Evolutionary conservation across 2,888 invertebrate genomes (phyloP), one percentile per base, ranked within the genome.

Genomic region (Bugula neritina): DNA sequence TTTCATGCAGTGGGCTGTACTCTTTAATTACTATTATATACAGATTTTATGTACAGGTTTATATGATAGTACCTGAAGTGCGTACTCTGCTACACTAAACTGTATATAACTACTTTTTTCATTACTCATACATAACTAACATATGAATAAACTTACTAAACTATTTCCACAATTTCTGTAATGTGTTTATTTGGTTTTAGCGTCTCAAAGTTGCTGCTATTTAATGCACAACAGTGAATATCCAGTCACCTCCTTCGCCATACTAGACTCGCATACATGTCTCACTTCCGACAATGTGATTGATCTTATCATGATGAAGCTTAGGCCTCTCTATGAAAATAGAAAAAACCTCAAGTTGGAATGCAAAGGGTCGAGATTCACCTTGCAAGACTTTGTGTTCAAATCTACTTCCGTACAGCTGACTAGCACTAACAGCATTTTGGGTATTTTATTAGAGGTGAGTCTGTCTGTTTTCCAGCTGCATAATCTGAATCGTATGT

Each of bases 171-270:
- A n/a, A n/a, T n/a, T n/a, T n/a, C n/a, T n/a, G n/a, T n/a, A n/a
- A n/a, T n/a, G n/a, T n/a, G n/a, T n/a, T n/a, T n/a, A n/a, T n/a
- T n/a, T n/a, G n/a, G n/a, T n/a, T n/a, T n/a, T 84, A 89, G 92
- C 91, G 1, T 88, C 89, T 69, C 90, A 91, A 73, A 89, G 92
- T 79, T 91, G 91, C 0, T 91, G 95, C 0, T 93, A 95, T 84
- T 90, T 96, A n/a, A 87, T 97, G 10, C 95, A 96, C 85, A 93
- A 96, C 84, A 94, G 93, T 0, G 96, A 97, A 82, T 92, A 94
- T 80, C 96, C 96, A 0, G 94, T 94, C 0, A 92, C 95, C 0
- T 93, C 94, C 1, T 96, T 95, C 85, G 91, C 94, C 10, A 89
- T 95, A 35, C 86, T 96, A 5, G 96, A 96, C 77, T 84, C 84